Evolutionary conservation across 2,888 invertebrate genomes (phyloP).

Genomic region (Megamerina dolium): DNA sequence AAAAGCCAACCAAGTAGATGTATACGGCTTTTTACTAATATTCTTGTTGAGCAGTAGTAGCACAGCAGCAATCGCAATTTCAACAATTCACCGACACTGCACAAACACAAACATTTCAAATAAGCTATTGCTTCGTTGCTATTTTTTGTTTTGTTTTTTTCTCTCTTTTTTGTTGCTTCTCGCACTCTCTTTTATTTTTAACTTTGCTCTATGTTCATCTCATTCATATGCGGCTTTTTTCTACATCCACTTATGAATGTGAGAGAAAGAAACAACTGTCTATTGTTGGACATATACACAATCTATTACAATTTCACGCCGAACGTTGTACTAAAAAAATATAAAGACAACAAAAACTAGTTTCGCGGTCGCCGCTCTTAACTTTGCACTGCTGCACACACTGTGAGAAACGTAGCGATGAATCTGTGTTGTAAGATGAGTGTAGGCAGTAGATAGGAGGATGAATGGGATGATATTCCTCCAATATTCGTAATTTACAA

Average conservation of each 20-base stretch:
- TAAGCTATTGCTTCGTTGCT: slow-evolving; percentile 17
- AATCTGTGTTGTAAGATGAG: too few relatives aligned
- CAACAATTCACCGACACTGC: slow-evolving; percentile 12
- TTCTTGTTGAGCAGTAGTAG: neutral
- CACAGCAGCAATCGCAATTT: slow-evolving; percentile 1
- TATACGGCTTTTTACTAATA: slow-evolving; percentile 18
- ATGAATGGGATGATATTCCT: too few relatives aligned
- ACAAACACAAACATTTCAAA: slow-evolving; percentile 22
- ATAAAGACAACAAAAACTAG: slow-evolving; percentile 25
- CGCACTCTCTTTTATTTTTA: slow-evolving; percentile 20
- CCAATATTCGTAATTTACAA: too few relatives aligned
- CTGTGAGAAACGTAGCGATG: slow-evolving; percentile 1
- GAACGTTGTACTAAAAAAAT: slow-evolving; percentile 20
- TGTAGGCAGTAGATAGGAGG: too few relatives aligned
- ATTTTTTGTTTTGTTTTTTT: slow-evolving; percentile 10
- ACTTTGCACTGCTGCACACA: slow-evolving; percentile 5
- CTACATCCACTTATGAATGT: slow-evolving; percentile 13
- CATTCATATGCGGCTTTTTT: slow-evolving; percentile 31
- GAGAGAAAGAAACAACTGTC: slow-evolving; percentile 24
- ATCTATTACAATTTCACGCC: slow-evolving; percentile 30
- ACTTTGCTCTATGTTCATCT: slow-evolving; percentile 17
- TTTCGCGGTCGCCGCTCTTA: slow-evolving; percentile 20
- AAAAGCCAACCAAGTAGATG: slow-evolving; percentile 9
- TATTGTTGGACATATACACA: slow-evolving; percentile 2
- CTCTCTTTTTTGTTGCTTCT: slow-evolving; percentile 18